These are phyloP conservation scores for Clunio marinus DNA, from an alignment of 2,888 invertebrate genomes.

Conservation along the genomic window DNA sequence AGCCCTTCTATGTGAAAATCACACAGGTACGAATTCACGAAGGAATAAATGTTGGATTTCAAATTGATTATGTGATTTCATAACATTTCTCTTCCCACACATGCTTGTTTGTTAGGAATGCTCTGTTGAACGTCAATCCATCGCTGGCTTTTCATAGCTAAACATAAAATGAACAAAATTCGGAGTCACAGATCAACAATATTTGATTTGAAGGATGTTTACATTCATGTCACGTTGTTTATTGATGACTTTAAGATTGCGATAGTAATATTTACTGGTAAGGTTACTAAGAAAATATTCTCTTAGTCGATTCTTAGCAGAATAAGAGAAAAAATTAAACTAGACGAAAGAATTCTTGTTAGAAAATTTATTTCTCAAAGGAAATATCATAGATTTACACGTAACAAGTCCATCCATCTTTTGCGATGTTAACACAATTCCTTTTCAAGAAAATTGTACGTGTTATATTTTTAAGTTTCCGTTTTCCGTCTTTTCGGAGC, in stretches of 20 bases:
- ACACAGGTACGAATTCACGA: not conserved
- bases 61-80: slow-evolving; percentile 28
- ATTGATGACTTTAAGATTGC: slow-evolving; percentile 20
- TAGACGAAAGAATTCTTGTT: too few species aligned
- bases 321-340: too few species aligned
- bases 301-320: too few species aligned
- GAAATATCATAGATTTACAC: too few species aligned
- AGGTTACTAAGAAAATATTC: too few species aligned
- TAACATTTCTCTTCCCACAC: not conserved
- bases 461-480: not conserved
- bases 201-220: not conserved
- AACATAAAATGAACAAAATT: not conserved
- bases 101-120: not conserved
- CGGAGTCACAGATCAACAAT: not conserved
- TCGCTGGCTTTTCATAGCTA: too few species aligned
- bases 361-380: not conserved
- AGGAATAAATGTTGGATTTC: slow-evolving; percentile 25
- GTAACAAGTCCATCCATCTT: not conserved
- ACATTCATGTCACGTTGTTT: slow-evolving; percentile 32
- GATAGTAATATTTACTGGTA: not conserved
- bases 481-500: not conserved
- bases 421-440: not conserved
- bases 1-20: not conserved
- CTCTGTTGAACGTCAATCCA: too few species aligned
- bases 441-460: not conserved